Evolutionary conservation across 2,113 vertebrate species (phyloP), one percentile per base, ranked within the genome.

Genomic region (Elgaria multicarinata): DNA sequence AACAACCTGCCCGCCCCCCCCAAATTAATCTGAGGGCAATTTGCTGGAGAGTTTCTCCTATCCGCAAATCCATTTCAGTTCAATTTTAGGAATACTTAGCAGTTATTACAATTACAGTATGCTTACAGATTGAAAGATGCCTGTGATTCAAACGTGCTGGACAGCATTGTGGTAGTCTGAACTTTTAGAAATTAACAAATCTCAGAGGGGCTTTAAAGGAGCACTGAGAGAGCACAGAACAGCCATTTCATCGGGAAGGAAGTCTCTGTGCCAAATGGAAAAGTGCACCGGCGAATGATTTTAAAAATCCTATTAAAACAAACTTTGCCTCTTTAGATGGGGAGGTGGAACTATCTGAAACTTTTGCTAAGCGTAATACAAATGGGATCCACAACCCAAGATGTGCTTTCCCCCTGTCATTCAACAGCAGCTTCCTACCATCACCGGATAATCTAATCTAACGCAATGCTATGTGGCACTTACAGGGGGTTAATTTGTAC

Each of bases 401-500:
- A 72, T 31, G 26, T 85, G 69, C 88, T 82, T 90, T 87, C 88
- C 87, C n/a, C 28, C 72, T 86, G 84, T 33, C 89, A 89, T n/a
- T 92, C 82, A 93, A 72, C 7, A 55, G 31, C 87, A 90, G 55
- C 85, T 81, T 87, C 76, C n/a, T 46, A 83, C 31, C 58, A 83
- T 46, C n/a, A 78, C 36, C 72, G 83, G 77, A 36, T 87, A 93
- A 91, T 87, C 39, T 90, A 89, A 90, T 88, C 26, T 87, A 91
- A 94, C 91, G 92, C 53, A 64, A 50, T 76, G 90, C 90, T 90
- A 46, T 74, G 90, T 75, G 71, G 85, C 24, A 87, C 72, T 93
- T 93, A 75, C 84, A 93, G 92, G 90, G 58, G 89, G 89, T 93
- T 93, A 92, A 94, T 93, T 94, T 92, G 78, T 91, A 92, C 67